Percentiles rank a stretch among this genome's conserved stretches.
phyloP scores from a whole-genome alignment of 2,888 invertebrate genomes.

The Sesia apiformis region DNA sequence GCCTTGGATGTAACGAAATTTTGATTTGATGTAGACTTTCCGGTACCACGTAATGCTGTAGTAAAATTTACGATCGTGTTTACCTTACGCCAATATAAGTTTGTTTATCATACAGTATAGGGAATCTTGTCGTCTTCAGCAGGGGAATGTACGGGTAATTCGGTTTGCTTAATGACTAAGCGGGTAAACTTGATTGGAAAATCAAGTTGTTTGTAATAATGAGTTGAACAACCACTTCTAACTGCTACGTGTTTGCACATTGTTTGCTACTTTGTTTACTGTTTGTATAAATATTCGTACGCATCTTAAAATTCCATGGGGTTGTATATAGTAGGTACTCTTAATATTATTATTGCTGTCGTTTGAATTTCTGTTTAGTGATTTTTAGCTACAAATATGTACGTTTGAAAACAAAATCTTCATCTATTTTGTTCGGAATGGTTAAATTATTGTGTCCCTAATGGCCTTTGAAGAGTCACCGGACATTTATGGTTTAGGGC shows the following conservation, averaged over 20 bases:
- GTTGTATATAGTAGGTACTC: too few species aligned
- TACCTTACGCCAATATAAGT: slow-evolving; percentile 54
- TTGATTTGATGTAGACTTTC: slow-evolving; percentile 48
- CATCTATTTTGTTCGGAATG: too few species aligned
- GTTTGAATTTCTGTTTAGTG: too few species aligned
- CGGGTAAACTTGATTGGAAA: slow-evolving; percentile 42
- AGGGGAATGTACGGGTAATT: slow-evolving; percentile 46
- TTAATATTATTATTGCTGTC: too few species aligned
- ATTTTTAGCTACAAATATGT: too few species aligned
- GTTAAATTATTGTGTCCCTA: too few species aligned
- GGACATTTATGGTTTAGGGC: too few species aligned
- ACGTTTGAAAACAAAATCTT: too few species aligned
- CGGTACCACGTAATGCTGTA: slow-evolving; percentile 37
- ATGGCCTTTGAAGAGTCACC: too few species aligned
- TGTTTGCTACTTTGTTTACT: background rate
- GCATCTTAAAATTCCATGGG: too few species aligned
- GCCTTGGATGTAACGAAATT: slow-evolving; percentile 25
- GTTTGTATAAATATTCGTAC: background rate
- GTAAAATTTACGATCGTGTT: slow-evolving; percentile 64
- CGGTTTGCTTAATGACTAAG: slow-evolving; percentile 41
- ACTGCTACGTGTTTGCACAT: background rate
- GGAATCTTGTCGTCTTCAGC: slow-evolving; percentile 39
- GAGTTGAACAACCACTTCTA: slow-evolving; percentile 18
- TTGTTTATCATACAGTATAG: slow-evolving; percentile 61
- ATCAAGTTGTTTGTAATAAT: slow-evolving; percentile 43